Evolutionary conservation across 2,888 invertebrate genomes (phyloP), one percentile per base, ranked within the genome.

Genomic region (Leptinotarsa juncta): DNA sequence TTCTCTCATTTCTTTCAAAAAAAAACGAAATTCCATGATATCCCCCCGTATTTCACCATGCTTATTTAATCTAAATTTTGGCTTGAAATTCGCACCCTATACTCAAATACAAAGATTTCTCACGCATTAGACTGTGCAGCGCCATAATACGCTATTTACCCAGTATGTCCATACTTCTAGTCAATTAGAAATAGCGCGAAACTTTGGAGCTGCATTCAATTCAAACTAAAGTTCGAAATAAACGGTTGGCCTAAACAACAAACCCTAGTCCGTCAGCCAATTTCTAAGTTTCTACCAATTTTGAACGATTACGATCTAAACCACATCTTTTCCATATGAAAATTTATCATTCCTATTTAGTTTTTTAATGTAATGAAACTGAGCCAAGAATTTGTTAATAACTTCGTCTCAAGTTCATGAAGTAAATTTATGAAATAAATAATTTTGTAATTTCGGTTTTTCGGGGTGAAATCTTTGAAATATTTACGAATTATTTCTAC

Each of bases 181-280:
- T 85, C 84, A 85, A 85, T 85, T 85, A 85, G 84, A 82, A 81
- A 78, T 79, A 79, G 81, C 78, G 79, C 79, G 72, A 78, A 78
- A 75, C 75, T 81, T 83, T 81, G 80, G 81, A 82, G 82, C 83
- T 82, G 80, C 80, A 82, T 82, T 81, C 81, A 53, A 53, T 51
- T 55, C 5, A 62, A 62, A 62, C 26, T n/a, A 23, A 55, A 57
- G 23, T 23, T 23, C 20, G 26, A 53, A 42, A 42, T 60, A 57
- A 57, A 69, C 53, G 69, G 42, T 69, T 69, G 69, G 69, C 57
- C 69, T 69, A 69, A 69, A 48, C 57, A 23, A 68, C 16, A 42
- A 26, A n/a, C n/a, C 18, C 62, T 42, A 62, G 62, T 62, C 42
- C n/a, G 16, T 62, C 20, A 12, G 62, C 62, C 62, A 42, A 62